A percentile compares a stretch with the other conserved stretches of the same genome.
Evolutionary conservation across 1,140 invertebrate genomes (phyloP).

Genomic region (Drosophila oshimai): DNA sequence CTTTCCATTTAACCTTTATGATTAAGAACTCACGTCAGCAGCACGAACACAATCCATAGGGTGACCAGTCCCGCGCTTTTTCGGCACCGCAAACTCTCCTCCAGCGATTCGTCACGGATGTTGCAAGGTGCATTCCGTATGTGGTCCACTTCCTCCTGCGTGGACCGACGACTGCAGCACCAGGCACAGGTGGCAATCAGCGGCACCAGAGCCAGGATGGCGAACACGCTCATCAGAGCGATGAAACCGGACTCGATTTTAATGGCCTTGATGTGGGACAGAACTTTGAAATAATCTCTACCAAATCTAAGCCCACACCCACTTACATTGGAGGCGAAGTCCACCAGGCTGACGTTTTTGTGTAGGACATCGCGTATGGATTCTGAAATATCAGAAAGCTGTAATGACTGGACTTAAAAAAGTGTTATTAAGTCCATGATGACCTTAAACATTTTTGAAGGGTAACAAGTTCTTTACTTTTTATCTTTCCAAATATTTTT

Average conservation of each 20-base stretch:
- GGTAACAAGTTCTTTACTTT: too few species aligned
- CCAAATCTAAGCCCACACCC: not conserved
- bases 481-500: too few species aligned
- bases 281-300: not conserved
- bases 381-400: slow-evolving; percentile 30
- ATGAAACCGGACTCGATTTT: slow-evolving; percentile 83
- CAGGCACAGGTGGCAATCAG: slow-evolving; percentile 76
- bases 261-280: slow-evolving; percentile 68
- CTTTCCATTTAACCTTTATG: not conserved
- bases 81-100: slow-evolving; percentile 69
- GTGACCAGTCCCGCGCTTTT: slow-evolving; percentile 73
- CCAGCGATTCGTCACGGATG: slow-evolving; percentile 69
- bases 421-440: too few species aligned
- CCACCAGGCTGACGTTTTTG: slow-evolving; percentile 73
- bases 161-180: slow-evolving; percentile 66
- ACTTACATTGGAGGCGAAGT: slow-evolving; percentile 79
- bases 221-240: slow-evolving; percentile 78
- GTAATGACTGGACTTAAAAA: too few species aligned
- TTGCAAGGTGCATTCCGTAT: slow-evolving; percentile 65
- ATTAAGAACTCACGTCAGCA: slow-evolving; percentile 83
- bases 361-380: slow-evolving; percentile 76
- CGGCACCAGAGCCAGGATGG: slow-evolving; percentile 77
- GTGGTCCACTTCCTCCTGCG: slow-evolving; percentile 57
- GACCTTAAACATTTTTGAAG: too few species aligned
- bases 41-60: slow-evolving; percentile 82